A percentile compares a stretch with the other conserved stretches of the same genome.
phyloP scores from a whole-genome alignment of 2,113 vertebrate genomes.

The Proterorhinus semilunaris region DNA sequence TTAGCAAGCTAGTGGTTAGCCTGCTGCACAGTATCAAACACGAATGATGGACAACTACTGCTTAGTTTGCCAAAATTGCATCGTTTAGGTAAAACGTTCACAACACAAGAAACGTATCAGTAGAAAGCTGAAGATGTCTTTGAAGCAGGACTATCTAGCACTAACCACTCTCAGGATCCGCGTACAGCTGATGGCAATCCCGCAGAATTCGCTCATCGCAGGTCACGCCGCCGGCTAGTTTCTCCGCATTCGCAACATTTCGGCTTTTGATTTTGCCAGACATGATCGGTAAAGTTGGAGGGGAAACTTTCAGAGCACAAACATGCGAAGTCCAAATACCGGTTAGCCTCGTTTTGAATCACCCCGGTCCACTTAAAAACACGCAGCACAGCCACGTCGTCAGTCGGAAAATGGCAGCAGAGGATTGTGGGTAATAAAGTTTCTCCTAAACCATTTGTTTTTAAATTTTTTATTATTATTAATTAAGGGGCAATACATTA shows the following conservation, averaged over 20 bases:
- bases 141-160: background rate
- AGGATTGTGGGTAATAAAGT: slow-evolving; percentile 68
- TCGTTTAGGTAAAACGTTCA: background rate
- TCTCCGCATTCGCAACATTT: slow-evolving; percentile 74
- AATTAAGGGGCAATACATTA: background rate
- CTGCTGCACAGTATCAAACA: background rate
- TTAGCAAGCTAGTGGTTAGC: slow-evolving; percentile 5
- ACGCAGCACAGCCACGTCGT: slow-evolving; percentile 63
- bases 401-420: slow-evolving; percentile 44
- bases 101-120: background rate
- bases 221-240: slow-evolving; percentile 65
- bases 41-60: background rate
- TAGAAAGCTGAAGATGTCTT: background rate
- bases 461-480: background rate
- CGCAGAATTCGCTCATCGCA: slow-evolving; percentile 79
- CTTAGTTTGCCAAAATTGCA: background rate
- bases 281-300: slow-evolving; percentile 54
- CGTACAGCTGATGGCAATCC: slow-evolving; percentile 81
- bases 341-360: slow-evolving; percentile 67
- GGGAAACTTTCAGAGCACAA: background rate
- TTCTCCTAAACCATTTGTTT: background rate
- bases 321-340: background rate
- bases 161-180: slow-evolving; percentile 76
- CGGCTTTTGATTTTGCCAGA: slow-evolving; percentile 78
- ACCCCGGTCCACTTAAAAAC: slow-evolving; percentile 64